phyloP scores from a whole-genome alignment of 2,113 vertebrate species.

The Lampris incognitus region DNA sequence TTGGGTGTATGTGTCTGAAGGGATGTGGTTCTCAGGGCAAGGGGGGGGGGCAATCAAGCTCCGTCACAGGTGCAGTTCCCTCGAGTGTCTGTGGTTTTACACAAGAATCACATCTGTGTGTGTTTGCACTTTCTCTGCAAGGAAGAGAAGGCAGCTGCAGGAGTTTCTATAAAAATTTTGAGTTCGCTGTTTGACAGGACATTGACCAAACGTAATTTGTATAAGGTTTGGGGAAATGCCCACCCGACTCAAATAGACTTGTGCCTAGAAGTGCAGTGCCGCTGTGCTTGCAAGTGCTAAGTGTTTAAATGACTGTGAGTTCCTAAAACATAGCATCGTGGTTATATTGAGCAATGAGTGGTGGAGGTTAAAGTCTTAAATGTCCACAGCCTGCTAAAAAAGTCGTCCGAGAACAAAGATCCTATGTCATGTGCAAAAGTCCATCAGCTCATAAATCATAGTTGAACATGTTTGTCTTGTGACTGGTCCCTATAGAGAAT shows the following conservation, averaged over 20 bases:
- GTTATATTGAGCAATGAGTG: constrained; percentile 1
- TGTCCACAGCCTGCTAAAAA: background rate
- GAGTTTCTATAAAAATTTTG: constrained; percentile 22
- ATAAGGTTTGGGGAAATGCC: constrained; percentile 11
- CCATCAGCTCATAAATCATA: constrained; percentile 71
- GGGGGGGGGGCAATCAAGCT: constrained; percentile 45
- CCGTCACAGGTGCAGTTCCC: constrained; percentile 77
- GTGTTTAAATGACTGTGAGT: background rate
- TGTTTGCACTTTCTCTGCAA: constrained; percentile 52
- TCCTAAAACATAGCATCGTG: too few relatives aligned
- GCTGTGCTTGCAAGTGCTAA: background rate
- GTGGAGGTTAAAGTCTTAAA: constrained; percentile 45
- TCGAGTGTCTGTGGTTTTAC: constrained; percentile 73
- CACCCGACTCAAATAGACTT: background rate
- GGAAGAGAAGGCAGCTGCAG: constrained; percentile 62
- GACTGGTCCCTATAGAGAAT: constrained; percentile 54
- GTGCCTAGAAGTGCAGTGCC: background rate
- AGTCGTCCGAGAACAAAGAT: background rate
- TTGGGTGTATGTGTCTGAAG: constrained; percentile 46
- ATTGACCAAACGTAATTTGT: constrained; percentile 57
- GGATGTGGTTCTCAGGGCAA: constrained; percentile 73
- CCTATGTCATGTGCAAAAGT: background rate
- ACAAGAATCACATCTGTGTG: constrained; percentile 68
- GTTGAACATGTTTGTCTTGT: constrained; percentile 74
- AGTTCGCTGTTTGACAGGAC: background rate